phyloP scores from a whole-genome alignment of 2,797 vertebrate species.

The Hemitrygon akajei region DNA sequence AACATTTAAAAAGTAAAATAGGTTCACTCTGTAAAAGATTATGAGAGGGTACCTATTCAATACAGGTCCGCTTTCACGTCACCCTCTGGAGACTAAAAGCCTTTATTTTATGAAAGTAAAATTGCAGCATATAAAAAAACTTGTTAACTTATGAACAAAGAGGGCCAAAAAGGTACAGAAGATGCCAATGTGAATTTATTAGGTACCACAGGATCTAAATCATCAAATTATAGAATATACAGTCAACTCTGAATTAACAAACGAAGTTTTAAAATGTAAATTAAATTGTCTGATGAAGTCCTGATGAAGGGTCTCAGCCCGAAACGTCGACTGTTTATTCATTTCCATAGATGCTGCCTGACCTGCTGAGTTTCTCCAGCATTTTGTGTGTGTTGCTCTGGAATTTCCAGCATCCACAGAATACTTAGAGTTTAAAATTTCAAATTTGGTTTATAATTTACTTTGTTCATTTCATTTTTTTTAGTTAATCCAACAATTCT shows the following conservation, averaged over 20 bases:
- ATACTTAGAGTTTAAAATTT: not conserved
- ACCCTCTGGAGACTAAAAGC: conserved; percentile 57
- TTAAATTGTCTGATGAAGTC: not conserved
- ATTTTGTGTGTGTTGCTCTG: no score
- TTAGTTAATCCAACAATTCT: not conserved
- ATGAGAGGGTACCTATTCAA: conserved; percentile 55
- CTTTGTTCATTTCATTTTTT: not conserved
- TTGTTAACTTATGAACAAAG: conserved; percentile 31
- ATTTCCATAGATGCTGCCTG: no score
- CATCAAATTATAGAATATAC: not conserved
- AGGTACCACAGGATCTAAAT: not conserved
- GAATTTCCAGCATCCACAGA: no score
- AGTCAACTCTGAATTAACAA: not conserved
- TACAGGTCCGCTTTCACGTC: conserved; percentile 28
- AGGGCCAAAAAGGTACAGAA: conserved; percentile 24
- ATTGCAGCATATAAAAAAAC: conserved; percentile 27
- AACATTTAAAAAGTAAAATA: conserved; percentile 62
- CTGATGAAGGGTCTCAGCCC: no score
- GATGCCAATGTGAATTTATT: conserved; percentile 15
- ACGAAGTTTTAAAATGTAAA: not conserved
- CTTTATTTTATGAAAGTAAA: conserved; percentile 34
- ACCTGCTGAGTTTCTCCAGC: no score
- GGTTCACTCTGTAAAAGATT: conserved; percentile 58
- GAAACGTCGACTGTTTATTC: no score
- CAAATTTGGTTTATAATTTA: not conserved